Evolutionary conservation across 2,113 vertebrate species (phyloP).

Genomic region (Poeciliopsis prolifica): DNA sequence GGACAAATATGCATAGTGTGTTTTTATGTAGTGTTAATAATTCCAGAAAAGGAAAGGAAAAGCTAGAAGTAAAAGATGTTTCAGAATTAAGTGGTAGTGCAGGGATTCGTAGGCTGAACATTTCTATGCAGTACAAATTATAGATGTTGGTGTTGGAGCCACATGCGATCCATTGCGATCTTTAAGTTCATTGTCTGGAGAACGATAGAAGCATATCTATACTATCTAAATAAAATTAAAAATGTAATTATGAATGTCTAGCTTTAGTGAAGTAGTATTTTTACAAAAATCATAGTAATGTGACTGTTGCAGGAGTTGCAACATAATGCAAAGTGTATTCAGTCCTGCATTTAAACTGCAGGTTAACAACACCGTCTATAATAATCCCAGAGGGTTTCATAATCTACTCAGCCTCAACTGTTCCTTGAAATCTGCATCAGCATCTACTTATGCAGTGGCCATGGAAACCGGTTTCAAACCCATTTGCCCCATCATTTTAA

Average conservation of each 20-base stretch:
- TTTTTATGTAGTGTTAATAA: not conserved
- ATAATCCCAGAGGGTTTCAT: slow-evolving; percentile 26
- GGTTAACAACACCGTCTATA: slow-evolving; percentile 17
- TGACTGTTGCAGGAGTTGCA: not conserved
- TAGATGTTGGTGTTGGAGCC: not conserved
- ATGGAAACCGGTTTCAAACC: slow-evolving; percentile 62
- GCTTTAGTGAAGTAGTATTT: not conserved
- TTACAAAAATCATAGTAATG: not conserved
- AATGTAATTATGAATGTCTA: not conserved
- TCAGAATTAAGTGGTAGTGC: no score
- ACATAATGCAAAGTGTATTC: not conserved
- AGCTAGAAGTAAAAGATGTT: no score
- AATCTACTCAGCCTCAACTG: slow-evolving; percentile 13
- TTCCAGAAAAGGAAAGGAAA: not conserved
- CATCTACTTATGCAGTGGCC: slow-evolving; percentile 59
- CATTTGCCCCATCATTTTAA: slow-evolving; percentile 37
- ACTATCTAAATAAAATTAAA: not conserved
- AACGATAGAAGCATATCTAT: not conserved
- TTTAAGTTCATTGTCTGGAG: no score
- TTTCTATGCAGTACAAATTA: not conserved
- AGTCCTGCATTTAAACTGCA: not conserved
- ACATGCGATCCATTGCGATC: not conserved
- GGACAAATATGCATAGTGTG: no score
- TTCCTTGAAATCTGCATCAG: slow-evolving; percentile 36
- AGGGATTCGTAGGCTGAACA: no score